These are phyloP conservation scores for Pseudocheirus occidentalis DNA, from an alignment of 2,797 vertebrate species.

Conservation along the genomic window DNA sequence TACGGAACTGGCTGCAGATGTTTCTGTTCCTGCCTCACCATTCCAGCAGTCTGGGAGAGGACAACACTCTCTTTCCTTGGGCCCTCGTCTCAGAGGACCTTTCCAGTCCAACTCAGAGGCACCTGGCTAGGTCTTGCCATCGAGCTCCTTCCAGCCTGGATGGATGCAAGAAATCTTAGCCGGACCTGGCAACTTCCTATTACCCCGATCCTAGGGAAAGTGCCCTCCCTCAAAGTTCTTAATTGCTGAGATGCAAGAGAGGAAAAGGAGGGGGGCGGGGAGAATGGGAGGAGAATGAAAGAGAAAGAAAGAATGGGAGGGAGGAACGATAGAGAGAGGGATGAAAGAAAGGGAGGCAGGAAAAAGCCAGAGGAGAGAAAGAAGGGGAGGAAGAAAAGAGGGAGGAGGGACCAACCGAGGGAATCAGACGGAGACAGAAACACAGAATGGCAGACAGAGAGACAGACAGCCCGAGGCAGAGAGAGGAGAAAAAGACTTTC, in stretches of 20 bases:
- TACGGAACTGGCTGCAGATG: neutral
- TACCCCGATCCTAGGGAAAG: neutral
- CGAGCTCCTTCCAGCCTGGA: neutral
- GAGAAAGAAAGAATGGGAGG: neutral
- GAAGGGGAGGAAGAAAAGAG: neutral
- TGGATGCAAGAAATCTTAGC: neutral
- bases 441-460: neutral
- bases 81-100: neutral
- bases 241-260: neutral
- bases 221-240: neutral
- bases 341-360: neutral
- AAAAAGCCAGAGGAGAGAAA: neutral
- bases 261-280: neutral
- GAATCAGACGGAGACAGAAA: neutral
- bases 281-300: neutral
- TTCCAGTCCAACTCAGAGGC: neutral
- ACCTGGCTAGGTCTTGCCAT: neutral
- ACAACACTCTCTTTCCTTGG: neutral
- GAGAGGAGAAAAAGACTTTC: neutral
- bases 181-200: neutral
- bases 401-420: neutral
- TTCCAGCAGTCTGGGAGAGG: neutral
- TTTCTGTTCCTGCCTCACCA: neutral
- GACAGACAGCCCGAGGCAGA: neutral
- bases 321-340: neutral